A percentile compares a stretch with the other conserved stretches of the same genome.
phyloP scores from a whole-genome alignment of 2,888 invertebrate genomes.

The Silvanus unidentatus region DNA sequence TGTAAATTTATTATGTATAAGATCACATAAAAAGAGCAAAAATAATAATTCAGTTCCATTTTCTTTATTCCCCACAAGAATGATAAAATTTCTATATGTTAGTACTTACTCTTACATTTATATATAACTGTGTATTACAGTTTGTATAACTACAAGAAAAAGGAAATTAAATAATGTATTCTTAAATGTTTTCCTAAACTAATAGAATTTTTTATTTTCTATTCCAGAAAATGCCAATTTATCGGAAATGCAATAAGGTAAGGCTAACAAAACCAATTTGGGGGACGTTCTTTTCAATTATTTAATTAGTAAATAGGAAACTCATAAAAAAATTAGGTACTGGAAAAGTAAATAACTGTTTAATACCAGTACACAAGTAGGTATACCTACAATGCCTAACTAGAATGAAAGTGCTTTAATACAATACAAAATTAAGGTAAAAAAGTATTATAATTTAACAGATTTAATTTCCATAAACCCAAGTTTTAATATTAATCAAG shows the following conservation, averaged over 20 bases:
- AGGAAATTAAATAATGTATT: neutral
- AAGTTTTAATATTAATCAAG: conserved; percentile 30
- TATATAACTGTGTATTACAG: neutral
- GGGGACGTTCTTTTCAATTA: too few relatives aligned
- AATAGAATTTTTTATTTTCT: conserved; percentile 3
- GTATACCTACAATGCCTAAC: too few relatives aligned
- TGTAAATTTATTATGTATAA: conserved; percentile 15
- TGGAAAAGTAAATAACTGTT: too few relatives aligned
- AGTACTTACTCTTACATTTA: neutral
- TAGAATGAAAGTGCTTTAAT: too few relatives aligned
- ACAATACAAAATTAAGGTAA: too few relatives aligned
- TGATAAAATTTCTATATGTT: neutral
- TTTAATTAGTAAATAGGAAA: too few relatives aligned
- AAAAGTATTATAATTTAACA: neutral
- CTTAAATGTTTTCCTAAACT: neutral
- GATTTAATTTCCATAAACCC: conserved; percentile 22
- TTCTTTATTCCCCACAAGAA: conserved; percentile 1
- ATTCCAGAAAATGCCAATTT: neutral
- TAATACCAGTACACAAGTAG: too few relatives aligned
- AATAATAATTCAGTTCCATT: conserved; percentile 1
- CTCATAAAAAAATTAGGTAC: too few relatives aligned
- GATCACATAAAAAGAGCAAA: conserved; percentile 4
- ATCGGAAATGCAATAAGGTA: neutral
- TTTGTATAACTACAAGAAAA: neutral
- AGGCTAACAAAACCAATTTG: too few relatives aligned